Evolutionary conservation across 2,113 vertebrate genomes (phyloP).

Genomic region (rat (Rattus norvegicus)): DNA sequence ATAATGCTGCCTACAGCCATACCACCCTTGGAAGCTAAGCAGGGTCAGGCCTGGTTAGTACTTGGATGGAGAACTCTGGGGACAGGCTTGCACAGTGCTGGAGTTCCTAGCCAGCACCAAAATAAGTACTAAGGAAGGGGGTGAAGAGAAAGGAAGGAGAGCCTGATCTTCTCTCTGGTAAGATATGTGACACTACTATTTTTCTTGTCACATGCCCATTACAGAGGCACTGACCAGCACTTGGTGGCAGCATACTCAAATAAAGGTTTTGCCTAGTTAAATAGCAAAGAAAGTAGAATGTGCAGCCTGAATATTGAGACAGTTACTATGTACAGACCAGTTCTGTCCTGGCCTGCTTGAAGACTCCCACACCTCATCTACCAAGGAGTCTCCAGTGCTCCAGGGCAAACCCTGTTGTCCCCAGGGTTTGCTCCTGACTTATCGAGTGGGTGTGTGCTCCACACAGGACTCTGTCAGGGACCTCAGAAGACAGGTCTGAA

Average conservation of each 20-base stretch:
- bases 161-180: not conserved
- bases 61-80: not conserved
- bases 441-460: not conserved
- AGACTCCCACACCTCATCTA: not conserved
- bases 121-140: not conserved
- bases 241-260: slow-evolving; percentile 9
- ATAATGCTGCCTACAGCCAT: not conserved
- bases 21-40: not conserved
- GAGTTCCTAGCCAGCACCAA: not conserved
- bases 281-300: not conserved
- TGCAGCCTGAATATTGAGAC: not conserved
- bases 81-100: not conserved
- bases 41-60: not conserved
- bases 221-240: not conserved
- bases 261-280: not conserved
- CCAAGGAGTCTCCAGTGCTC: not conserved
- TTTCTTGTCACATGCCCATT: not conserved
- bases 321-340: not conserved
- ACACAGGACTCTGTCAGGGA: rapidly evolving
- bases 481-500: not conserved
- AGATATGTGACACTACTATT: not conserved
- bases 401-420: not conserved
- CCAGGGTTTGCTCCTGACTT: not conserved
- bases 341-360: not conserved
- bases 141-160: not conserved